Percentiles rank a stretch among this genome's conserved stretches.
phyloP scores from a whole-genome alignment of 2,888 invertebrate species.

The Nymphalis urticae region DNA sequence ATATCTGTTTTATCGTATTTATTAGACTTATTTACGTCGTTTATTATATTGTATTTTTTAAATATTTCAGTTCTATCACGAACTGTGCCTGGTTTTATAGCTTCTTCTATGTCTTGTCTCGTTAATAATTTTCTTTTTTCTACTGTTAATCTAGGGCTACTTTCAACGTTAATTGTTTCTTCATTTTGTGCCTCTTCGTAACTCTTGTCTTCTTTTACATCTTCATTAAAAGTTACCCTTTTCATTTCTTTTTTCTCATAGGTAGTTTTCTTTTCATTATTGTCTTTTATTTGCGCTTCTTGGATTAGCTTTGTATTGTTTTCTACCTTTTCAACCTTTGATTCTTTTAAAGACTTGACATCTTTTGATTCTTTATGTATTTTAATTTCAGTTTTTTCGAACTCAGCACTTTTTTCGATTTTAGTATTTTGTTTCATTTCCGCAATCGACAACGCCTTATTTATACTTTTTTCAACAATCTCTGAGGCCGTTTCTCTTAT shows the following conservation, averaged over 20 bases:
- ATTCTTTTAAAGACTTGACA: background rate
- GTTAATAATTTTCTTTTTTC: conserved; percentile 46
- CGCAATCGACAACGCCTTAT: conserved; percentile 61
- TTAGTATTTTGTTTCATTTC: conserved; percentile 64
- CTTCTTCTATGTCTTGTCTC: conserved; percentile 48
- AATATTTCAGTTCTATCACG: conserved; percentile 45
- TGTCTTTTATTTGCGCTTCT: background rate
- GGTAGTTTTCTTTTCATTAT: background rate
- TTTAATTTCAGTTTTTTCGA: conserved; percentile 3
- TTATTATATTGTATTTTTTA: conserved; percentile 32
- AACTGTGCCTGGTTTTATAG: conserved; percentile 48
- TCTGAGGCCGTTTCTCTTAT: conserved; percentile 63
- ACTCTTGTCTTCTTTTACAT: conserved; percentile 9
- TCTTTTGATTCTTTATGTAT: conserved; percentile 10
- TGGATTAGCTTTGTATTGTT: background rate
- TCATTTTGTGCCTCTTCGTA: conserved; percentile 43
- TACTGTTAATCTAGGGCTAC: conserved; percentile 24
- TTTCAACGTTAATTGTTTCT: conserved; percentile 40
- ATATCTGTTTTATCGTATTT: conserved; percentile 8
- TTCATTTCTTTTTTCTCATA: conserved; percentile 9
- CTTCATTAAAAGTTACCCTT: conserved; percentile 11
- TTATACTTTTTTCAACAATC: conserved; percentile 64
- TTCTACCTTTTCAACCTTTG: background rate
- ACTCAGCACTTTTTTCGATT: conserved; percentile 44
- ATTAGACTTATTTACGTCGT: conserved; percentile 19